phyloP scores from a whole-genome alignment of 2,797 vertebrate species.

The Sebastes iracundus region DNA sequence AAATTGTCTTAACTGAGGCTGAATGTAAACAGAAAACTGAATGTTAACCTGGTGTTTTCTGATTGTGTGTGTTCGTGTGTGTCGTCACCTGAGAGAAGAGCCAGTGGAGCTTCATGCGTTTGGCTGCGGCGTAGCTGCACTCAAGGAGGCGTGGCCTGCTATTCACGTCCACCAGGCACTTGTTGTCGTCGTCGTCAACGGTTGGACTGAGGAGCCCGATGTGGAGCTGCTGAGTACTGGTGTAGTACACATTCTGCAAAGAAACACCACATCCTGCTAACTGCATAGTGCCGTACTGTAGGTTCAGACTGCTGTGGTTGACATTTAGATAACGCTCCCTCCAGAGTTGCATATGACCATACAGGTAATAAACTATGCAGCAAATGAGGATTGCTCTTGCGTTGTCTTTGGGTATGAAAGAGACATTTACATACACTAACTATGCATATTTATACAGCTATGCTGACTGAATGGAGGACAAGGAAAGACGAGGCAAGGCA shows the following conservation, averaged over 20 bases:
- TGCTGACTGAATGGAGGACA: constrained; percentile 29
- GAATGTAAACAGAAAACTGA: not conserved
- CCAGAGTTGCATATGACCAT: constrained; percentile 2
- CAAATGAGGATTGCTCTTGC: constrained; percentile 30
- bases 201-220: constrained; percentile 95
- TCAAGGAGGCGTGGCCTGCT: constrained; percentile 93
- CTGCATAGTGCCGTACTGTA: not conserved
- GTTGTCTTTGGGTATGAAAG: constrained; percentile 32
- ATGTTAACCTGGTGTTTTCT: not conserved
- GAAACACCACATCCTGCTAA: constrained; percentile 27
- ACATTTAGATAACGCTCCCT: constrained; percentile 53
- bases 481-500: constrained; percentile 15
- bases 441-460: constrained; percentile 44
- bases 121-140: constrained; percentile 95
- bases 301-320: not conserved
- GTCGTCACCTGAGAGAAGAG: constrained; percentile 93
- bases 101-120: constrained; percentile 98
- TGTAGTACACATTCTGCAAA: constrained; percentile 99
- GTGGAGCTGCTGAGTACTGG: constrained; percentile 90
- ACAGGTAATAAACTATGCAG: constrained; percentile 48
- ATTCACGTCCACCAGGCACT: constrained; percentile 98
- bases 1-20: not conserved
- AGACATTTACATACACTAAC: constrained; percentile 52
- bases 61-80: not conserved
- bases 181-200: constrained; percentile 95